Conservation (phyloP, 2,888 invertebrate genomes). For the Syritta pipiens region DNA sequence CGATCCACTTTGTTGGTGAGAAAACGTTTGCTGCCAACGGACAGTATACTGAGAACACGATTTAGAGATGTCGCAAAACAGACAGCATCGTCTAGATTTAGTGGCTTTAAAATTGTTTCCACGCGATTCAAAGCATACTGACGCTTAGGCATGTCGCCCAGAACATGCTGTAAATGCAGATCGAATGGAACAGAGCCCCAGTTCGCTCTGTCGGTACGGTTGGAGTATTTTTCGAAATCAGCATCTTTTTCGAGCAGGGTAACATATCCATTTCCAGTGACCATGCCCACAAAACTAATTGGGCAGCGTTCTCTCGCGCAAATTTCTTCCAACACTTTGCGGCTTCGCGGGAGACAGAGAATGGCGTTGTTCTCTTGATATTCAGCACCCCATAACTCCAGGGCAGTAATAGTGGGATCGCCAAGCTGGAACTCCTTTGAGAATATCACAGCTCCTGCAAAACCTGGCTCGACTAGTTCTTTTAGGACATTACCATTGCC, state of each 20-base stretch:
- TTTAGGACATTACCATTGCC: conserved; percentile 98
- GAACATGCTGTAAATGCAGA: conserved; percentile 91
- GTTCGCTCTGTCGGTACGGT: conserved; percentile 76
- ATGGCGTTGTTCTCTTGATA: conserved; percentile 98
- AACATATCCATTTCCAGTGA: conserved; percentile 91
- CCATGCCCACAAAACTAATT: conserved; percentile 94
- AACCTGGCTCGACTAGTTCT: conserved; percentile 93
- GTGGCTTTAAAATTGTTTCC: conserved; percentile 58
- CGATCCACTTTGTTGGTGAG: conserved; percentile 97
- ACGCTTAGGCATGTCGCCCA: conserved; percentile 91
- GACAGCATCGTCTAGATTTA: conserved; percentile 79
- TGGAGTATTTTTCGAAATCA: conserved; percentile 79
- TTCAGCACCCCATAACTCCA: conserved; percentile 99
- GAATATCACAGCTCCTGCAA: conserved; percentile 92
- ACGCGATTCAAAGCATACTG: conserved; percentile 80
- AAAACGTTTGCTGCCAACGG: conserved; percentile 96
- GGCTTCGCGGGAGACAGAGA: conserved; percentile 86
- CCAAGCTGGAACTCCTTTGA: conserved; percentile 93
- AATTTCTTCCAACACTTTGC: conserved; percentile 84
- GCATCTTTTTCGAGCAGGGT: conserved; percentile 83
- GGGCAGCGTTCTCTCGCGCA: conserved; percentile 94
- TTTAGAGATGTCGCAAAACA: conserved; percentile 76
- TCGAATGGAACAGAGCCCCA: conserved; percentile 87
- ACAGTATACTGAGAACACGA: conserved; percentile 90
- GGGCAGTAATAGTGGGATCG: conserved; percentile 94